Base-by-base conservation (phyloP, 2,113 vertebrate species). In the Tretioscincus oriximinensis region DNA sequence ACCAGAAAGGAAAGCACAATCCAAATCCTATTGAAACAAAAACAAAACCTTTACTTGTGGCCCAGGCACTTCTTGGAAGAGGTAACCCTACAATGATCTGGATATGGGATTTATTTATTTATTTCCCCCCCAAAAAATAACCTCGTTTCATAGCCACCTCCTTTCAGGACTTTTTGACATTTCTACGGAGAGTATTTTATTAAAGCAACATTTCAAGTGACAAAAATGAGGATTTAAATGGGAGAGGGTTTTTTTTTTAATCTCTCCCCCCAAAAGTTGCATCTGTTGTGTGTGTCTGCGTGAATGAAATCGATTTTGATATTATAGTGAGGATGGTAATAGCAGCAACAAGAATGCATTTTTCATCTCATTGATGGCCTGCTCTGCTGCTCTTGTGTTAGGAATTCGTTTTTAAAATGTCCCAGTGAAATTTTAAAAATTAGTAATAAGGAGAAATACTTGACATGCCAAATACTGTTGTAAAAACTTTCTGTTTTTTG, bases 101-200 rank as follows among this genome's bases (percentile, higher is more conserved):
- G 86, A 84, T 86, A 54, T 84, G 69, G 60, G 83, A 73, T 24
- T 45, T 85, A 41, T 41, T 41, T 5, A 41, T 41, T 41, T 41
- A 41, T 41, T 41, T 41, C 5, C n/a, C n/a, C n/a, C n/a, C 28
- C 11, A 22, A 86, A 60, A 87, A 86, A 86, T 76, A 82, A 90
- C 71, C 81, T 85, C 84, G 65, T 12, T 73, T 86, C 85, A 92
- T 89, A 84, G 73, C 83, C 78, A 88, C 60, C 65, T 88, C 88
- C 84, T 87, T 87, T 89, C 77, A 26, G 84, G 85, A 93, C 92
- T 92, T 93, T 51, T 87, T 83, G 87, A 86, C 83, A 88, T 91
- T 92, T 91, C 51, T 86, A 89, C 72, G 88, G 76, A 88, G 80
- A 88, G 88, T 86, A 85, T 91, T 91, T 87, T 84, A 84, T 84